These are phyloP conservation scores for Pseudorectes ferrugineus DNA, from an alignment of 2,113 vertebrate species.

Conservation along the genomic window DNA sequence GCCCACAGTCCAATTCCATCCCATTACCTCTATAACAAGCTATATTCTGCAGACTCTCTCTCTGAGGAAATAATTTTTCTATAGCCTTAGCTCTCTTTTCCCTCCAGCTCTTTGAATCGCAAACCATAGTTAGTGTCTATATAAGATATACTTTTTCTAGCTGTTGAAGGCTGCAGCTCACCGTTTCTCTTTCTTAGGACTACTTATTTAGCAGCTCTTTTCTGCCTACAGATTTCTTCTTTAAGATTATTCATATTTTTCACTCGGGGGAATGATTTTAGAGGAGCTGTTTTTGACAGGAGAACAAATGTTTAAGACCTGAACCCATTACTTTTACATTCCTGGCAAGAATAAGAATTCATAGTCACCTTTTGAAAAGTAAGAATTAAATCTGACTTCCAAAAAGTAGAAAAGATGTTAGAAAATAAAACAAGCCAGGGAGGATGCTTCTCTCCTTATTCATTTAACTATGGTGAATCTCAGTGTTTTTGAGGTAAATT, in stretches of 20 bases:
- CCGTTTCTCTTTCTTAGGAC: neutral
- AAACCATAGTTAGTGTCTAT: neutral
- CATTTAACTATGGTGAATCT: neutral
- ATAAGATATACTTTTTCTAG: neutral
- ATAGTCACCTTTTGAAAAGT: neutral
- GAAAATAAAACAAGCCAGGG: neutral
- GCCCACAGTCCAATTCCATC: no score
- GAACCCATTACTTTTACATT: conserved; percentile 13
- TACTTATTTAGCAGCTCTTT: conserved; percentile 25
- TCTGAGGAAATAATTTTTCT: conserved; percentile 8
- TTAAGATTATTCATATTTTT: conserved; percentile 25
- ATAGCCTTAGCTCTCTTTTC: neutral
- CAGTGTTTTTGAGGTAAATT: neutral
- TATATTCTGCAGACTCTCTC: neutral
- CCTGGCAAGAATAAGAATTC: neutral
- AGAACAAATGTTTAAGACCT: conserved; percentile 26
- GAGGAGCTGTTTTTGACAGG: neutral
- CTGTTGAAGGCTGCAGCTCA: conserved; percentile 1
- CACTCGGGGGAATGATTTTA: conserved; percentile 5
- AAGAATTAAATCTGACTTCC: neutral
- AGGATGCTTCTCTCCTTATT: neutral
- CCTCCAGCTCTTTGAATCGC: neutral
- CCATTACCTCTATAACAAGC: neutral
- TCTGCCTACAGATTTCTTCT: conserved; percentile 20
- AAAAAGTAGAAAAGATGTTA: neutral